phyloP scores from a whole-genome alignment of 2,113 vertebrate genomes.

The Microtus montanus region DNA sequence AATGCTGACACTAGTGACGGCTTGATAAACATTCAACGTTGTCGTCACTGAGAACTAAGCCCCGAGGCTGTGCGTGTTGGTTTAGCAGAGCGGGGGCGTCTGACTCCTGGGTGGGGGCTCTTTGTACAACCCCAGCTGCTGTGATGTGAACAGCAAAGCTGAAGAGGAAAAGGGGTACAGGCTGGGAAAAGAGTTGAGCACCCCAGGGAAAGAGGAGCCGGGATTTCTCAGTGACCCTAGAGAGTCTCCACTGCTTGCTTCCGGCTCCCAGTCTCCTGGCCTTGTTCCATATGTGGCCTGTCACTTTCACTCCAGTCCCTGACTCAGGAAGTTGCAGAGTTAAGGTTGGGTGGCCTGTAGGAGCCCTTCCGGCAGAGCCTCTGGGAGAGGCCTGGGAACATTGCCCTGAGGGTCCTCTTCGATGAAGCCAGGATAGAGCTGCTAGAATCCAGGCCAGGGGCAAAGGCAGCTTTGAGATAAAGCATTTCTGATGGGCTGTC shows the following conservation, averaged over 20 bases:
- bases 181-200: slow-evolving; percentile 13
- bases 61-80: not conserved
- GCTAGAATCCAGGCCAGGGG: not conserved
- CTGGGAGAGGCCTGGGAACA: not conserved
- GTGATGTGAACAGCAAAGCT: not conserved
- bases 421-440: not conserved
- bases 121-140: not conserved
- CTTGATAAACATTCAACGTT: not conserved
- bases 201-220: not conserved
- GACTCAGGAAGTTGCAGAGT: not conserved
- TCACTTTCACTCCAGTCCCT: not conserved
- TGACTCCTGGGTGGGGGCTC: not conserved
- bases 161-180: not conserved
- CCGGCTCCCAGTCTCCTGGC: not conserved
- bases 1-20: not conserved
- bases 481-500: not conserved
- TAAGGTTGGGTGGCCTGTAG: not conserved
- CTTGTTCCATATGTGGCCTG: not conserved
- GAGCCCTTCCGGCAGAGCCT: not conserved
- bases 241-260: not conserved
- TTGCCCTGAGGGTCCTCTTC: slow-evolving; percentile 5
- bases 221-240: not conserved
- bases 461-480: slow-evolving; percentile 16
- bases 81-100: not conserved
- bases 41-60: not conserved